These are phyloP conservation scores for Salvelinus fontinalis DNA, from an alignment of 2,113 vertebrate genomes.

Conservation along the genomic window DNA sequence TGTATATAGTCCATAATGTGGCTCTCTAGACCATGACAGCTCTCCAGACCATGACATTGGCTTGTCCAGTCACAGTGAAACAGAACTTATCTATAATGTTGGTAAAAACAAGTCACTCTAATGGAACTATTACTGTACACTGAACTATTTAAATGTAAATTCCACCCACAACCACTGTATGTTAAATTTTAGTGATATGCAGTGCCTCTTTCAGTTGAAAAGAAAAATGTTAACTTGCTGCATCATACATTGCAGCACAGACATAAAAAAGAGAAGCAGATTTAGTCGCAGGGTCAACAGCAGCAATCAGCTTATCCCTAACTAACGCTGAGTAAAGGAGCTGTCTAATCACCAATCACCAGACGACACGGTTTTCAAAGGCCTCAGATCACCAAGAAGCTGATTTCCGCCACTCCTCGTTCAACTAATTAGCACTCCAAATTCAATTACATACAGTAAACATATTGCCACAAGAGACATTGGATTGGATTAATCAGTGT, in stretches of 20 bases:
- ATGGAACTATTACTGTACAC: neutral
- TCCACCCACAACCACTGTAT: neutral
- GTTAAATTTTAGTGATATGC: too few relatives aligned
- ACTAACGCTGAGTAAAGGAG: neutral
- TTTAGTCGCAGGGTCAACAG: constrained; percentile 18
- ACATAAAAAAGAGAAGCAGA: neutral
- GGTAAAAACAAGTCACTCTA: neutral
- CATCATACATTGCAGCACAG: too few relatives aligned
- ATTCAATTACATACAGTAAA: constrained; percentile 18
- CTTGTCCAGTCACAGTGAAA: neutral
- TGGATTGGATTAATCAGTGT: neutral
- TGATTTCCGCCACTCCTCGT: neutral
- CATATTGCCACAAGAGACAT: constrained; percentile 10
- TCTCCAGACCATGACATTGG: neutral
- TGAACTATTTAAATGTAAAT: neutral
- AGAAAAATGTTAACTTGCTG: too few relatives aligned
- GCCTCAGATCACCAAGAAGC: neutral
- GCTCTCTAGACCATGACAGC: neutral
- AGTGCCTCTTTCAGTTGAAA: too few relatives aligned
- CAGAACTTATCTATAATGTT: too few relatives aligned
- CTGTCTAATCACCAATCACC: constrained; percentile 3
- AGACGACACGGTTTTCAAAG: neutral
- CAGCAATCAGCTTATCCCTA: constrained; percentile 14
- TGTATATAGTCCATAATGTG: neutral
- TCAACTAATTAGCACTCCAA: constrained; percentile 13